Base-by-base conservation (phyloP, 2,888 invertebrate genomes). In the Drosophila gaucha region DNA sequence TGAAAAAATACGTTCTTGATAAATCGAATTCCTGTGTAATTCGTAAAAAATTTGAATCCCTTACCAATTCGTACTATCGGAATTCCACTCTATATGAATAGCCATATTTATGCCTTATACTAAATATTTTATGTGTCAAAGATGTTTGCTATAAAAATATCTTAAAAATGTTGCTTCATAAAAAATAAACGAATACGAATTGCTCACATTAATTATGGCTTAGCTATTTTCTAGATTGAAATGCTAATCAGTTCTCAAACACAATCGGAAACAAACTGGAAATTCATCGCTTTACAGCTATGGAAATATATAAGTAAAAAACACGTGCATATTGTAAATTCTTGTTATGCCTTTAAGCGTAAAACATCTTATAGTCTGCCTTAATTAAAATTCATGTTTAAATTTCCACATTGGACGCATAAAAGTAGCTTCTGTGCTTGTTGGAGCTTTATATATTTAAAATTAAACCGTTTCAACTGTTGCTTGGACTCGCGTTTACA, bases 171-270 rank as follows among this genome's bases (percentile, higher is more conserved):
- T 1, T 1, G 5, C 16, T 22, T 16, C 9, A 20, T 16, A 24
- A 18, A 0, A 18, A 51, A n/a, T 31, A 14, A 12, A 9, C 28
- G 24, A 22, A 31, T 41, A 31, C 26, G 14, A 50, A 26, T 38
- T 28, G 18, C 26, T 28, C 0, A 39, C 8, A 22, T 39, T 18
- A n/a, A 28, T 33, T 36, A 14, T 9, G 10, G 10, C 35, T 59
- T 56, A n/a, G 22, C 38, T 10, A 57, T 31, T 55, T 24, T 16
- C 22, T 39, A 22, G 30, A 30, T 35, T 44, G 35, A 26, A 60
- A 71, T 73, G 73, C 43, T 56, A 71, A 71, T 70, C 18, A 8
- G 4, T 0, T 6, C 24, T 43, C 6, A 12, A 18, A 18, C 8
- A 1, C 12, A 35, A 52, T 26, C 18, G 38, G 43, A 39, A 28